These are phyloP conservation scores for Alca torda DNA, from an alignment of 2,797 vertebrate genomes.

Conservation along the genomic window DNA sequence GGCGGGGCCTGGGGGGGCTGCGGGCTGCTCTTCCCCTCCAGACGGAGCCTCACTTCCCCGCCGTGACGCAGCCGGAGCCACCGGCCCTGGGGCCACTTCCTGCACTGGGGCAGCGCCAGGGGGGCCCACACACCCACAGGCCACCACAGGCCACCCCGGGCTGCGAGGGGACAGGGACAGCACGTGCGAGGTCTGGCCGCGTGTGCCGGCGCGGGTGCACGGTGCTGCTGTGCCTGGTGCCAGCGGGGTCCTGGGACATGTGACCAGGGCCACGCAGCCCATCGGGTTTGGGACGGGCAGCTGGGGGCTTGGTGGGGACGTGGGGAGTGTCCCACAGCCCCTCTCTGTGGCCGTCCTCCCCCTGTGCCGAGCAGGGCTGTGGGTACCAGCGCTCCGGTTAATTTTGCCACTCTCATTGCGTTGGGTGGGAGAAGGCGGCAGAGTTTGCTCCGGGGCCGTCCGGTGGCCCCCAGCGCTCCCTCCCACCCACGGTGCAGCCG, in stretches of 20 bases:
- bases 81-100: slow-evolving; percentile 20
- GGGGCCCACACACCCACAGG: neutral
- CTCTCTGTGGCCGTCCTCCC: neutral
- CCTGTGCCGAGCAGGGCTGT: neutral
- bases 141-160: neutral
- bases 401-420: neutral
- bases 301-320: neutral
- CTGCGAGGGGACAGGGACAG: neutral
- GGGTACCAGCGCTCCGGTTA: neutral
- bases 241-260: neutral
- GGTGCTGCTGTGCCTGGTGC: neutral
- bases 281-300: fast-evolving
- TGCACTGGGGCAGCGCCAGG: neutral
- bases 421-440: neutral
- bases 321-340: neutral
- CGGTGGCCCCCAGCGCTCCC: neutral
- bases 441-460: neutral
- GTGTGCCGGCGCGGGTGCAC: fast-evolving
- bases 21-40: slow-evolving; percentile 69
- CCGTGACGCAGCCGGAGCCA: slow-evolving; percentile 42
- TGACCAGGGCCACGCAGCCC: neutral
- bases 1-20: neutral
- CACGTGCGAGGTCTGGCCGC: fast-evolving
- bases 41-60: slow-evolving; percentile 76
- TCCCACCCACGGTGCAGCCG: neutral